Evolutionary conservation across 2,797 vertebrate species (phyloP).

Genomic region (Fistularia tabacaria): DNA sequence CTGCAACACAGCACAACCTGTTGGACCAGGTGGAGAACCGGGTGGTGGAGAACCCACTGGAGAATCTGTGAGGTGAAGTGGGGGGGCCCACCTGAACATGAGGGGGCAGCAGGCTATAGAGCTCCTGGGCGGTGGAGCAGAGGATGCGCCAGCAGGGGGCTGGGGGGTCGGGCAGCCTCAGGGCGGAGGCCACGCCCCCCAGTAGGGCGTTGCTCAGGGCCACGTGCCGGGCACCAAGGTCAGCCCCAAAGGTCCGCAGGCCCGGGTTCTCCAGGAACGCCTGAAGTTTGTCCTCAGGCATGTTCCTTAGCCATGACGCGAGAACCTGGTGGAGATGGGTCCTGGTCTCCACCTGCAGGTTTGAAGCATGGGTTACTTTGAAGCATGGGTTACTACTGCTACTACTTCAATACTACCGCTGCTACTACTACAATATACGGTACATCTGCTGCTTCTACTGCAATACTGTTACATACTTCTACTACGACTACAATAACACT

Average conservation of each 20-base stretch:
- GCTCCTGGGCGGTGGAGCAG: conserved; percentile 77
- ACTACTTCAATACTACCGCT: no score
- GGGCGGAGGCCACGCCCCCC: conserved; percentile 81
- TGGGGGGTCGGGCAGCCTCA: conserved; percentile 85
- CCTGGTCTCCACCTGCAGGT: conserved; percentile 56
- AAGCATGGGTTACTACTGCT: no score
- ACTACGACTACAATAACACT: no score
- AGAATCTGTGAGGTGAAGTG: background rate
- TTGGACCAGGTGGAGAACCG: no score
- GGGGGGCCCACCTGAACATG: conserved; percentile 76
- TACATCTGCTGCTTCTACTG: no score
- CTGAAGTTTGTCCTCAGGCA: conserved; percentile 88
- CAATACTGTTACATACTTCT: no score
- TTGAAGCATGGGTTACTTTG: conserved; percentile 55
- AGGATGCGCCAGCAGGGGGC: conserved; percentile 84
- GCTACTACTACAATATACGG: no score
- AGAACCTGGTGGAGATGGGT: conserved; percentile 78
- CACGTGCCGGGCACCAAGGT: conserved; percentile 35
- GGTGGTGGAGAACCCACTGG: background rate
- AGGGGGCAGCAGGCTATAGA: conserved; percentile 84
- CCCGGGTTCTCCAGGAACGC: conserved; percentile 79
- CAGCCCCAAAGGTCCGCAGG: conserved; percentile 77
- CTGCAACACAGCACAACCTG: conserved; percentile 57
- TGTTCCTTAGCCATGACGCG: conserved; percentile 87
- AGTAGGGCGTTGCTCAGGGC: conserved; percentile 75